Conservation (phyloP, 1,140 invertebrate genomes). For the Hylaeus volcanicus region DNA sequence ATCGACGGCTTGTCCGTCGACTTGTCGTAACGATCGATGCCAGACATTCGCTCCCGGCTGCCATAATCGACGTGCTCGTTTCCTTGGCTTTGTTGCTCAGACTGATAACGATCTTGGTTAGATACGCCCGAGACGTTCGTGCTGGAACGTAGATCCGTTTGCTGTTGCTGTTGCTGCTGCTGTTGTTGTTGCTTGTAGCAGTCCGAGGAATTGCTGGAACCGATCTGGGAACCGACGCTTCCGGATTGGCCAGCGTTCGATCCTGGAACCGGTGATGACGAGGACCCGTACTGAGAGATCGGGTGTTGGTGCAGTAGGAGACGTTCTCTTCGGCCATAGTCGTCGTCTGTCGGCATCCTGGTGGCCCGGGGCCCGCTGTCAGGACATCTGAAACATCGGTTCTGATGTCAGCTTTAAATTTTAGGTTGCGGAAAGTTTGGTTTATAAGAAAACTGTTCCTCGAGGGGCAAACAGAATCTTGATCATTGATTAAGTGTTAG, state of each 20-base stretch:
- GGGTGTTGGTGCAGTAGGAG: conserved; percentile 79
- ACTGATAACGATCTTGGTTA: conserved; percentile 63
- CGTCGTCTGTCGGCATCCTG: conserved; percentile 81
- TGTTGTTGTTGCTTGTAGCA: conserved; percentile 70
- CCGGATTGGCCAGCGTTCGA: conserved; percentile 60
- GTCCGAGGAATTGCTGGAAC: conserved; percentile 55
- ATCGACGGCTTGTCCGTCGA: conserved; percentile 55
- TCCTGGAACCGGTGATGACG: conserved; percentile 67
- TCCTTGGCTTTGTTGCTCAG: conserved; percentile 55
- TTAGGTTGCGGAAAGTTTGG: too few relatives aligned
- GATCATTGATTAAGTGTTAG: too few relatives aligned
- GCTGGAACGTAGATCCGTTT: conserved; percentile 47
- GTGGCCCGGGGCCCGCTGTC: conserved; percentile 81
- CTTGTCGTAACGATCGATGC: conserved; percentile 59
- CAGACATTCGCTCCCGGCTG: conserved; percentile 47
- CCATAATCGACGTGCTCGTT: conserved; percentile 65
- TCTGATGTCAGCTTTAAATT: too few relatives aligned
- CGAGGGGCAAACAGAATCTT: too few relatives aligned
- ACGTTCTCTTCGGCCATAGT: conserved; percentile 82
- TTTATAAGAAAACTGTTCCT: too few relatives aligned
- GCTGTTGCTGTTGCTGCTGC: conserved; percentile 44
- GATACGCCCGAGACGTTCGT: conserved; percentile 34
- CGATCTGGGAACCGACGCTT: conserved; percentile 61
- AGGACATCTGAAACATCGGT: conserved; percentile 76
- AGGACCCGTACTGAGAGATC: conserved; percentile 72